phyloP scores from a whole-genome alignment of 2,797 vertebrate species.

The Cetoscarus ocellatus region DNA sequence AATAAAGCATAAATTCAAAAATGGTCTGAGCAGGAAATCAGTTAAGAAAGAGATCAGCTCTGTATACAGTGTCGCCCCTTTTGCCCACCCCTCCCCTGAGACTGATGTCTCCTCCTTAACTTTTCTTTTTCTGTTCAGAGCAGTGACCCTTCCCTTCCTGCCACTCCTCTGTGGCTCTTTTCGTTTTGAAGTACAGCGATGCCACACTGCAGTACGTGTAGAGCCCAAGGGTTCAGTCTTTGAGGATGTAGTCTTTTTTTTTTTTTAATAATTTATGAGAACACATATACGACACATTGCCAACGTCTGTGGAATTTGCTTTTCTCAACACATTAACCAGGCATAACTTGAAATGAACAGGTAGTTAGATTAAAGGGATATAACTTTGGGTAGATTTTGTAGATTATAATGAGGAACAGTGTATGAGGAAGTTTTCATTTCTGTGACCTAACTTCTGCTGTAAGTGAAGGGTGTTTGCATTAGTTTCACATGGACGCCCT shows the following conservation, averaged over 20 bases:
- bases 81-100: conserved; percentile 15
- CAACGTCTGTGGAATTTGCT: background rate
- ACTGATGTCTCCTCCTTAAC: conserved; percentile 16
- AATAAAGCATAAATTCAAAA: background rate
- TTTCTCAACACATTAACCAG: background rate
- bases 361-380: too few species aligned
- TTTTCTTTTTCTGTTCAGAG: conserved; percentile 42
- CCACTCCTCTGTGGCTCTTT: conserved; percentile 25
- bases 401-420: conserved; percentile 1
- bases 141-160: conserved; percentile 55
- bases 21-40: background rate
- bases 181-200: conserved; percentile 34
- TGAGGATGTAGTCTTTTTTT: conserved; percentile 1
- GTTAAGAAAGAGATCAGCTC: conserved; percentile 16
- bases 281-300: too few species aligned
- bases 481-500: conserved; percentile 11
- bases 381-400: background rate
- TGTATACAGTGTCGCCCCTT: background rate
- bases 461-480: background rate
- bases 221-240: conserved; percentile 19
- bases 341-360: background rate
- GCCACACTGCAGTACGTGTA: background rate
- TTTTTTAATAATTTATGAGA: too few species aligned
- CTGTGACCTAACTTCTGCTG: conserved; percentile 15
- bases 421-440: conserved; percentile 33